A percentile compares a stretch with the other conserved stretches of the same genome.
These are phyloP conservation scores for Bagarius yarrelli DNA, from an alignment of 2,113 vertebrate genomes.

Conservation along the genomic window DNA sequence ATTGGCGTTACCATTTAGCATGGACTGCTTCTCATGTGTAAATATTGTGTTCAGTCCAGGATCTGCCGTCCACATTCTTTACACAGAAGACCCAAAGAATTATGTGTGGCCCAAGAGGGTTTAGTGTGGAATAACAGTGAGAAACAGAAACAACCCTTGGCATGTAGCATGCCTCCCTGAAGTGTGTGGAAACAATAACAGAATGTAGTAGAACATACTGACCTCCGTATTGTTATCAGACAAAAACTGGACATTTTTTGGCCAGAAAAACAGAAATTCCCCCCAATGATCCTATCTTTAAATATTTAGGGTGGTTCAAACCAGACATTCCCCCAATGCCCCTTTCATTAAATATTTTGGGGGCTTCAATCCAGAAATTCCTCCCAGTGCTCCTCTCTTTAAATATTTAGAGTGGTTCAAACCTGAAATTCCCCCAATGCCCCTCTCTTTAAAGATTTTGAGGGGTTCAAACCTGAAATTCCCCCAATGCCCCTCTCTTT, in stretches of 20 bases:
- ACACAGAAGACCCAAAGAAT: constrained; percentile 14
- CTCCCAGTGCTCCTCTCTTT: too few species aligned
- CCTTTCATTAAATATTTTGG: neutral
- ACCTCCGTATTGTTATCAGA: neutral
- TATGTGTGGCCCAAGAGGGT: constrained; percentile 14
- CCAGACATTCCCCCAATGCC: too few species aligned
- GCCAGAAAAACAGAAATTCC: too few species aligned
- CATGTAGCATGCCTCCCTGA: neutral
- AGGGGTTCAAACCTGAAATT: too few species aligned
- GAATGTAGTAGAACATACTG: neutral
- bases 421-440: neutral
- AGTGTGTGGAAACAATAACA: neutral
- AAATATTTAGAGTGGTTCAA: too few species aligned
- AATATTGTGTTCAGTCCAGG: neutral
- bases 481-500: too few species aligned
- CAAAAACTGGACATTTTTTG: neutral
- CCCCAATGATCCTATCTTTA: too few species aligned
- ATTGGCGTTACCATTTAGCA: constrained; percentile 16
- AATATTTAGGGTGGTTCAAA: too few species aligned
- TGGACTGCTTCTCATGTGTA: neutral
- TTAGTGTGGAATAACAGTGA: constrained; percentile 14
- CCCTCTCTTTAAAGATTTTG: too few species aligned
- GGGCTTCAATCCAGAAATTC: too few species aligned
- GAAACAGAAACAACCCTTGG: constrained; percentile 5
- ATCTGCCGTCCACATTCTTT: neutral